Percentiles rank a stretch among this genome's conserved stretches.
These are phyloP conservation scores for Ptychobarbus kaznakovi DNA, from an alignment of 2,797 vertebrate species.

Conservation along the genomic window DNA sequence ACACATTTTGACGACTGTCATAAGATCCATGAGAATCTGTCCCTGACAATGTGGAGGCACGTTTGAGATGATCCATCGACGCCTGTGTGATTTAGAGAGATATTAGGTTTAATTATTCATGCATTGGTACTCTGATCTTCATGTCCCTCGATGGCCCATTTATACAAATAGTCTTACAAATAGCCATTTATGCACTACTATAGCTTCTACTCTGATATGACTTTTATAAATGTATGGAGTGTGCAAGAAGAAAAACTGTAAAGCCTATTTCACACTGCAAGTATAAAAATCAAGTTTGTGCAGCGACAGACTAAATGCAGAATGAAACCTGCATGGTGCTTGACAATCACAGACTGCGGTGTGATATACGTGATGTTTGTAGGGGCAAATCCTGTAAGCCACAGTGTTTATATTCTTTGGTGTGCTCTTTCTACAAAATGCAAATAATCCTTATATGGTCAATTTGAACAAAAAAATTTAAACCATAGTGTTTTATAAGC, in stretches of 20 bases:
- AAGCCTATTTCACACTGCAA: background rate
- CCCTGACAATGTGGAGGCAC: background rate
- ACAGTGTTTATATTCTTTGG: background rate
- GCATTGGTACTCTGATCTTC: background rate
- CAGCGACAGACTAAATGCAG: background rate
- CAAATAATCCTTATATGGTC: background rate
- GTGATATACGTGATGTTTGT: background rate
- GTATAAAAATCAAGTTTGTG: background rate
- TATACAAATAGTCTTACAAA: no score
- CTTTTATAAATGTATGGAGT: background rate
- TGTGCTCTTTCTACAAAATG: background rate
- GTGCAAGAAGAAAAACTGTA: no score
- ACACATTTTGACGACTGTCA: conserved; percentile 4
- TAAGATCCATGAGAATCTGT: background rate
- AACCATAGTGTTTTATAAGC: background rate
- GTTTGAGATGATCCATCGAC: background rate
- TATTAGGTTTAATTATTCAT: background rate
- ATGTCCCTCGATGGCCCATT: background rate
- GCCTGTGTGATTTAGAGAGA: background rate
- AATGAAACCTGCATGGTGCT: background rate
- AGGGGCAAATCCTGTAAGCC: background rate
- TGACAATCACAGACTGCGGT: background rate
- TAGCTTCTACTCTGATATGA: background rate
- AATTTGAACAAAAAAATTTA: background rate
- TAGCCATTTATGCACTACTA: background rate